Percentiles rank a stretch among this genome's conserved stretches.
These are phyloP conservation scores for Drosophila leontia DNA, from an alignment of 1,140 invertebrate genomes.

Conservation along the genomic window DNA sequence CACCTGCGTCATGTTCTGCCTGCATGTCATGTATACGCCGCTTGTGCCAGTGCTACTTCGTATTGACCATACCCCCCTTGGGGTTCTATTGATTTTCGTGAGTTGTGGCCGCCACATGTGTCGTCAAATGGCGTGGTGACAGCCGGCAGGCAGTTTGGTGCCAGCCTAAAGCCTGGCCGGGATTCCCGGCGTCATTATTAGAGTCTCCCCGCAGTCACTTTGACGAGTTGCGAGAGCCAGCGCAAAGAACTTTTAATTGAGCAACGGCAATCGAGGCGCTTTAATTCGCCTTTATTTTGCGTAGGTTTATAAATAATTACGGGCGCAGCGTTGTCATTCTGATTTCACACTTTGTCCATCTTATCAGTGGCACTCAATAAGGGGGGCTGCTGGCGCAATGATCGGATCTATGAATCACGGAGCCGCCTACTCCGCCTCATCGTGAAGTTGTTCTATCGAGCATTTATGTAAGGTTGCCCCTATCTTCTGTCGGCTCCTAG, in stretches of 20 bases:
- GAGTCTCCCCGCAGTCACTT: constrained; percentile 28
- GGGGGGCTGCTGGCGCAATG: constrained; percentile 11
- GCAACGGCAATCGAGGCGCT: constrained; percentile 31
- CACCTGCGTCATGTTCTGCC: background rate
- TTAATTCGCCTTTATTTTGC: constrained; percentile 53
- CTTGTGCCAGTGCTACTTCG: background rate
- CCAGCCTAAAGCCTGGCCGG: constrained; percentile 63
- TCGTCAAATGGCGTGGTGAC: constrained; percentile 45
- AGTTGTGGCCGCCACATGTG: constrained; percentile 21
- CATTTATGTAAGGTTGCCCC: constrained; percentile 18
- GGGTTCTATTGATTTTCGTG: constrained; percentile 37
- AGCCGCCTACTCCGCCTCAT: background rate
- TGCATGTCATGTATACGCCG: background rate
- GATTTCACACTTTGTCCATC: constrained; percentile 6
- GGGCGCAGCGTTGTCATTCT: constrained; percentile 23
- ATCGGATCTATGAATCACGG: constrained; percentile 27
- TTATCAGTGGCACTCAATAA: constrained; percentile 34
- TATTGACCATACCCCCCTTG: constrained; percentile 23
- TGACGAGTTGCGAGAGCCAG: constrained; percentile 51
- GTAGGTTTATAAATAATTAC: constrained; percentile 24
- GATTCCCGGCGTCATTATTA: constrained; percentile 70
- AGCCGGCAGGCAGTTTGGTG: constrained; percentile 55
- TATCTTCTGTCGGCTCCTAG: constrained; percentile 7
- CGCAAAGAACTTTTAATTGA: constrained; percentile 40
- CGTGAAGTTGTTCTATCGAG: background rate